Conservation (phyloP, 2,888 invertebrate genomes). For the Miltochrista miniata region DNA sequence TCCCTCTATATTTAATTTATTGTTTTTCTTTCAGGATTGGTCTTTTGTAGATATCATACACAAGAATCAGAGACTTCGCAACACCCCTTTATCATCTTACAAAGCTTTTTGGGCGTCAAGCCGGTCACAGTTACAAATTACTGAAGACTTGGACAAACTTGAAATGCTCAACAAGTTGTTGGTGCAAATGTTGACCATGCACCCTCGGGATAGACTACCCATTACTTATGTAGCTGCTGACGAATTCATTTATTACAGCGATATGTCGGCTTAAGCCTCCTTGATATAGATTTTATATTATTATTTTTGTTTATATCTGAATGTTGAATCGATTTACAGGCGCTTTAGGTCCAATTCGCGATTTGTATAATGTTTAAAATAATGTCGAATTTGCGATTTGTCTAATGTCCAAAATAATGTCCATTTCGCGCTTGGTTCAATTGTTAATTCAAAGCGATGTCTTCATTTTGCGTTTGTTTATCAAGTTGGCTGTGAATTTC, state of each 20-base stretch:
- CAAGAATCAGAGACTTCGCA: slow-evolving; percentile 25
- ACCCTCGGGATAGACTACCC: slow-evolving; percentile 48
- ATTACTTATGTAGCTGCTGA: slow-evolving; percentile 51
- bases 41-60: slow-evolving; percentile 11
- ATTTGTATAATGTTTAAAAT: no score
- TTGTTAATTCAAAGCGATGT: no score
- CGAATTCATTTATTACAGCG: slow-evolving; percentile 44
- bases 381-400: no score
- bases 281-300: not conserved
- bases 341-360: no score
- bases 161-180: slow-evolving; percentile 37
- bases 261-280: not conserved
- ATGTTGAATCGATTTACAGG: no score
- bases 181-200: slow-evolving; percentile 52
- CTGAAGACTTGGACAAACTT: slow-evolving; percentile 35
- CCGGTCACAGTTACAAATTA: slow-evolving; percentile 11
- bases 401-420: no score
- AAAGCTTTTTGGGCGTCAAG: slow-evolving; percentile 21
- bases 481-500: no score
- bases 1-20: no score
- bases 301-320: no score
- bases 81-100: slow-evolving; percentile 29
- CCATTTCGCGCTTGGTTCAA: no score
- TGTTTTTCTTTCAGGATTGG: slow-evolving; percentile 5
- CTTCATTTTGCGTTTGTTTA: no score